Evolutionary conservation across 1,140 invertebrate species (phyloP), one percentile per base, ranked within the genome.

Genomic region (Camponotus floridanus): DNA sequence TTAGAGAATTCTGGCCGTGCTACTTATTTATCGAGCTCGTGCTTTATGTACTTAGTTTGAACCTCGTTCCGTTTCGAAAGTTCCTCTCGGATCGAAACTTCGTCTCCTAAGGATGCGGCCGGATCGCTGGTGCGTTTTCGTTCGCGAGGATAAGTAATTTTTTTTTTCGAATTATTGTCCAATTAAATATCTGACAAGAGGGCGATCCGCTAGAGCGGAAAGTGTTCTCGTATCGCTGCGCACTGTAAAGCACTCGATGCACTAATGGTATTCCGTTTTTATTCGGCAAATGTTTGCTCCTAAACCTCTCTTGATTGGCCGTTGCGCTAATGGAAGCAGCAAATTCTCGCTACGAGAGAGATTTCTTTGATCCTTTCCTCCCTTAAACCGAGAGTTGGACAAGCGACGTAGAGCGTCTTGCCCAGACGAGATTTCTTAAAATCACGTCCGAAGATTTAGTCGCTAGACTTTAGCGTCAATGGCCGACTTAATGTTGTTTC

Each of bases 281-380:
- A 78, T 45, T 61, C 61, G 48, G 85, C 18, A 86, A 81, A 86
- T 81, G 68, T 86, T 86, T 86, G 36, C 68, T 15, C 45, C 55
- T 26, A 61, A 48, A n/a, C n/a, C 65, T 51, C 31, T 36, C 48
- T 48, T n/a, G 55, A 26, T 81, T 45, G 67, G 65, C 42, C 42
- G 55, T 73, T 73, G 67, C 67, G 59, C 68, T 86, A 86, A 86
- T 86, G 85, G 85, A 86, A 71, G 78, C 67, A n/a, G 85, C 85
- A 83, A 86, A 86, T 81, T 86, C 65, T 45, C 59, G 36, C 48
- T 83, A 45, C 21, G n/a, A 70, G 68, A 70, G 67, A 86, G 71
- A 39, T 81, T 39, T 48, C 76, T 86, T 80, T 86, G 85, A 86
- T 33, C 45, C 18, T 55, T 73, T 33, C 33, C 51, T 68, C 26